Evolutionary conservation across 2,888 invertebrate genomes (phyloP), one percentile per base, ranked within the genome.

Genomic region (Epicampocera succincta): DNA sequence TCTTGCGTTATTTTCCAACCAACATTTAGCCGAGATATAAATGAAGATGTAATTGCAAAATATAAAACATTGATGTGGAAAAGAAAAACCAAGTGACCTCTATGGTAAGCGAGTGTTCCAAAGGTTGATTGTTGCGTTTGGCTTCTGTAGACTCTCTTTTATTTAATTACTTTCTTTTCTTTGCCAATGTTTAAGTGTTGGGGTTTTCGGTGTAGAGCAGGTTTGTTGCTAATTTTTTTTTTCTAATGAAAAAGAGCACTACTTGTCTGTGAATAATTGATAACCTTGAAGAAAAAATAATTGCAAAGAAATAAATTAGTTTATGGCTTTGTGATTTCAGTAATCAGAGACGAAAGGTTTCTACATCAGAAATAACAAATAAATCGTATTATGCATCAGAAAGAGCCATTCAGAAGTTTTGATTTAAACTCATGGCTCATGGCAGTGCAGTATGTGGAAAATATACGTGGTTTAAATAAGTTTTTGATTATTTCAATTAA

Each of bases 31-130:
- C 13, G 8, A 50, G 42, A n/a, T 58, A 76, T 80, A 69, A 75
- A 71, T 72, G 76, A 63, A 76, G 40, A 81, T 81, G 80, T 76
- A 81, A 76, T 76, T 81, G 76, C 56, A 56, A 66, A 60, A 81
- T 81, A 48, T 48, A 65, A 46, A 68, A 71, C 58, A 58, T 21
- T n/a, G 11, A 42, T 33, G 65, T 52, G 15, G 33, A 68, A 50
- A 60, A 21, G 54, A n/a, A 29, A 12, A 38, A 13, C 40, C 17
- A 29, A 50, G 50, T 78, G 72, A 66, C 65, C 72, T 72, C 33
- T 66, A 33, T 69, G 15, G 13, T 48, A 46, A 65, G 33, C 8
- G 33, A 77, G 19, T 38, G 54, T 33, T 65, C 33, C 19, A 44
- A 58, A 76, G 50, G 72, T 78, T 72, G 65, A 58, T 65, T 65